Evolutionary conservation across 1,140 invertebrate species (phyloP), one percentile per base, ranked within the genome.

Genomic region (Apis laboriosa): DNA sequence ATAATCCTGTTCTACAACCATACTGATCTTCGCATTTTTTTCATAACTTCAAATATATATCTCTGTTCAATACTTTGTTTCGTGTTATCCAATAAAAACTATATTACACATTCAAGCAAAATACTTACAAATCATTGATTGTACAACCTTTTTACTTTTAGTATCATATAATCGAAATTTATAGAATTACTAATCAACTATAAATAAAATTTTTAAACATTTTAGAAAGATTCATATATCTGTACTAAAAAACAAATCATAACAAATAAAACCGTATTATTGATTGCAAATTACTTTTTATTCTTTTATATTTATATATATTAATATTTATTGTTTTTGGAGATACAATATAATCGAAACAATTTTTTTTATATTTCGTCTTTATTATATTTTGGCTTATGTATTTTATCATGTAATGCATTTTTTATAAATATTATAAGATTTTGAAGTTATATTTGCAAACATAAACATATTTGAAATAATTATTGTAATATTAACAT

Each of bases 401-500:
- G 13, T 76, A 76, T n/a, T 74, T 80, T 76, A 21, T 64, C 53
- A 60, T 51, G 53, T 34, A 12, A 28, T 77, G 64, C 64, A 60
- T 82, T 83, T 77, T 71, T 51, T 70, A 11, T n/a, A 66, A 66
- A 12, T 21, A 9, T 24, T 60, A 58, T 24, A 43, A 58, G 19
- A 66, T 60, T 58, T 80, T 79, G 28, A 49, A 84, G 60, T 49
- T 13, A 77, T 43, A 84, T 87, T 51, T 24, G 21, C 77, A 84
- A 84, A 60, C 82, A 78, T 87, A 56, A 74, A 81, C 58, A 84
- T 66, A 63, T 74, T 21, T 53, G 61, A 77, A 83, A 53, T 83
- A 80, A 81, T 72, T 88, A 63, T 85, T 83, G 74, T 83, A 87
- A 83, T 55, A 70, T 85, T 87, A 88, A 87, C 75, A 78, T 72